phyloP scores from a whole-genome alignment of 2,797 vertebrate species.

The Enteromius mattozi region DNA sequence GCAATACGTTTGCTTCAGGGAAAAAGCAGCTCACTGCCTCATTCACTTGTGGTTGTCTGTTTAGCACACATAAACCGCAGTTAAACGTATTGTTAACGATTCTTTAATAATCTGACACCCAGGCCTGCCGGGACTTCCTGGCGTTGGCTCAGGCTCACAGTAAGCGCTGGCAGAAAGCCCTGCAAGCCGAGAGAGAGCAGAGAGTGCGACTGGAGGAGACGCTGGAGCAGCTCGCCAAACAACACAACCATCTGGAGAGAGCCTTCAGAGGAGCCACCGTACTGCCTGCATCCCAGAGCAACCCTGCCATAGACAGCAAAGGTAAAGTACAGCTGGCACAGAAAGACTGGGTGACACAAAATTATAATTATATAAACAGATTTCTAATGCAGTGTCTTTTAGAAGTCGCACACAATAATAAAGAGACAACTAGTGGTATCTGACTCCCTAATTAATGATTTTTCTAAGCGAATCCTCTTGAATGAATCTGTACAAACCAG shows the following conservation, averaged over 20 bases:
- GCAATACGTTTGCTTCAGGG: background rate
- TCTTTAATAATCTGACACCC: conserved; percentile 11
- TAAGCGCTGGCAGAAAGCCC: conserved; percentile 94
- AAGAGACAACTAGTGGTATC: conserved; percentile 1
- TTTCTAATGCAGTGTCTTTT: background rate
- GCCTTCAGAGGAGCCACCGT: conserved; percentile 93
- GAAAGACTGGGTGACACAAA: background rate
- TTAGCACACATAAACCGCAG: background rate
- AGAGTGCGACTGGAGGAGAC: conserved; percentile 94
- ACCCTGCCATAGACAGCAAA: conserved; percentile 78
- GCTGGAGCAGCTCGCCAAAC: conserved; percentile 94
- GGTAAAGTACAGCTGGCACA: conserved; percentile 70
- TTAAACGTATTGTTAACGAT: background rate
- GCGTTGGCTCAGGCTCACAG: conserved; percentile 90
- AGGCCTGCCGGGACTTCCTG: conserved; percentile 95
- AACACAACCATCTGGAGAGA: conserved; percentile 95
- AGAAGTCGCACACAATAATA: background rate
- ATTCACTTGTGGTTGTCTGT: background rate
- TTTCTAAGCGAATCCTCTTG: background rate
- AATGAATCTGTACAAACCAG: background rate
- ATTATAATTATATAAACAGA: background rate
- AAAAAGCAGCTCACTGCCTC: background rate
- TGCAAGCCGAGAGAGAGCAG: conserved; percentile 92
- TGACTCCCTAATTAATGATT: background rate
- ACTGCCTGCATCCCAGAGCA: conserved; percentile 79